phyloP scores from a whole-genome alignment of 2,888 invertebrate genomes.

The Bimastos eiseni region DNA sequence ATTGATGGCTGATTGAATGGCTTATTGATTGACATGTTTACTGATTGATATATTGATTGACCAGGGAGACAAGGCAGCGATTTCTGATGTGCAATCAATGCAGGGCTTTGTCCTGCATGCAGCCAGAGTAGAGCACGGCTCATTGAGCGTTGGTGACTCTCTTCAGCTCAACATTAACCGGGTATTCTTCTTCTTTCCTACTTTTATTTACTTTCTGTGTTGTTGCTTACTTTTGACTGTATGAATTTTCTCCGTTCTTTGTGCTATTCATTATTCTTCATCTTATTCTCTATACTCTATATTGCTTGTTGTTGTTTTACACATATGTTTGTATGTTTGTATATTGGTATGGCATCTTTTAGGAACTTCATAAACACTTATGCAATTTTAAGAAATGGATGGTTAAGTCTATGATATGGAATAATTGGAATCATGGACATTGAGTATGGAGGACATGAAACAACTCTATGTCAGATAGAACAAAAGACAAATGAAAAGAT shows the following conservation, averaged over 20 bases:
- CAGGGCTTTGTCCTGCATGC: constrained; percentile 91
- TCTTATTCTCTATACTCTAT: not conserved
- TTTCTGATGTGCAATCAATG: constrained; percentile 67
- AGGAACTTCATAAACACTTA: too few species aligned
- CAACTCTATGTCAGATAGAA: too few species aligned
- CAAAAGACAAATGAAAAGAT: too few species aligned
- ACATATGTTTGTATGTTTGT: too few species aligned
- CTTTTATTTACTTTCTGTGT: not conserved
- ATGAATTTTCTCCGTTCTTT: too few species aligned
- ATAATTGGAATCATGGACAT: too few species aligned
- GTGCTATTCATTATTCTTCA: not conserved
- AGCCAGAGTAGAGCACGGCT: constrained; percentile 71
- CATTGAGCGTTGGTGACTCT: constrained; percentile 74
- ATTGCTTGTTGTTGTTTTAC: too few species aligned
- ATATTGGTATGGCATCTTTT: too few species aligned
- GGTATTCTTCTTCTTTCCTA: constrained; percentile 41
- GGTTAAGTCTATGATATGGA: too few species aligned
- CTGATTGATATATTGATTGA: not conserved
- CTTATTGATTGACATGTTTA: not conserved
- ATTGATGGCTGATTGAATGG: not conserved
- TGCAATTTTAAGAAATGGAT: too few species aligned
- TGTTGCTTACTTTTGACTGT: not conserved
- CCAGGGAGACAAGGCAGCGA: constrained; percentile 40
- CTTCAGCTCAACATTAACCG: constrained; percentile 63
- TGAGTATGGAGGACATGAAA: too few species aligned